phyloP scores from a whole-genome alignment of 2,113 vertebrate genomes.

The Phaetusa simplex region DNA sequence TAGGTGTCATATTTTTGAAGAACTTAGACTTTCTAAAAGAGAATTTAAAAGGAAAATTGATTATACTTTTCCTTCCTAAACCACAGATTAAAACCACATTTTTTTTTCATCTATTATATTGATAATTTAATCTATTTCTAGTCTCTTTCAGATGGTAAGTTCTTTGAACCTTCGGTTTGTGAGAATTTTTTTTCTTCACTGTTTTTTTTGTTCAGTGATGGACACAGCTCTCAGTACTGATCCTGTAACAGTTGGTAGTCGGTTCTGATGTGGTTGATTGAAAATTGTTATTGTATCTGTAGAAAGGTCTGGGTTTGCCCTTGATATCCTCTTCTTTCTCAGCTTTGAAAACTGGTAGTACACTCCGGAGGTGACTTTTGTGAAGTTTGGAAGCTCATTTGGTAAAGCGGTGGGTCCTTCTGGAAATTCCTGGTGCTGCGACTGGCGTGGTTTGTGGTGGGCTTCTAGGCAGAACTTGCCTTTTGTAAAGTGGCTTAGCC shows the following conservation, averaged over 20 bases:
- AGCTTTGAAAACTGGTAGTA: background rate
- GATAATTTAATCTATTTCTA: background rate
- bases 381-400: background rate
- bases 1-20: background rate
- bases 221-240: background rate
- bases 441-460: background rate
- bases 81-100: background rate
- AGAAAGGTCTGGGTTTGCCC: background rate
- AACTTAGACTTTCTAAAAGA: background rate
- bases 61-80: background rate
- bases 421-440: no score
- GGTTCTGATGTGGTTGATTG: background rate
- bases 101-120: accelerated
- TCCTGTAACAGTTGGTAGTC: background rate
- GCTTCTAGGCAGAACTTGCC: background rate
- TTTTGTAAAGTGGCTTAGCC: background rate
- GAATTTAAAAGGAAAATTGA: background rate
- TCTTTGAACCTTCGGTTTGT: background rate
- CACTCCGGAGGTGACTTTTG: background rate
- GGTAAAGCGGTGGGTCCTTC: background rate
- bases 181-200: background rate
- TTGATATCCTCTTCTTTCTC: background rate
- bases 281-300: background rate
- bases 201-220: background rate
- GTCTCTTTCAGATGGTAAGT: background rate